These are phyloP conservation scores for Pantherophis alleghaniensis DNA, from an alignment of 2,797 vertebrate genomes.

Conservation along the genomic window DNA sequence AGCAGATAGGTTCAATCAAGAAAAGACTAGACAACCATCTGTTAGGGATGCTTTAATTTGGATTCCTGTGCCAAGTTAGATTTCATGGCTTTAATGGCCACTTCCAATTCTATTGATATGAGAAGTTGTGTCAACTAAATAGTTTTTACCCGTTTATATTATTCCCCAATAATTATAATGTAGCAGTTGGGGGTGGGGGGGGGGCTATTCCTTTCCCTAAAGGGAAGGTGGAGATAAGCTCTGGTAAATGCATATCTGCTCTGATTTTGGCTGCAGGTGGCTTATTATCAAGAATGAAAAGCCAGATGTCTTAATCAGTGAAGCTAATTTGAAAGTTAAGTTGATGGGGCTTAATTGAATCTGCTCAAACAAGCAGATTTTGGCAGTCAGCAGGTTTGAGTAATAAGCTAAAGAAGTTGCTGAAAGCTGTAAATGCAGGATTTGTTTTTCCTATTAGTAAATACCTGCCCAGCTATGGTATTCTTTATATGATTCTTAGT, in stretches of 20 bases:
- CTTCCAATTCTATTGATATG: background rate
- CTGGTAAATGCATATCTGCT: background rate
- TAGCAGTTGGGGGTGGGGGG: background rate
- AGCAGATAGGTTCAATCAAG: background rate
- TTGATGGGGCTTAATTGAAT: background rate
- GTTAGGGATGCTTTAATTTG: background rate
- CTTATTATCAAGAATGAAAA: background rate
- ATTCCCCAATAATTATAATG: background rate
- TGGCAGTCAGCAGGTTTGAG: background rate
- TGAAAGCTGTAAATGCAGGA: background rate
- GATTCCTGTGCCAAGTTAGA: background rate
- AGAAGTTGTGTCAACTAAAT: background rate
- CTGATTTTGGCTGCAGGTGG: conserved; percentile 3
- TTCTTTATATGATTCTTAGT: background rate
- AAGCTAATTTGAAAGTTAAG: background rate
- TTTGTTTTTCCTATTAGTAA: background rate
- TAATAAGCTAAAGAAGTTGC: background rate
- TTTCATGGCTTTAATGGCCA: background rate
- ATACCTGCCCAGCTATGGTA: background rate
- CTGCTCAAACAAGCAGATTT: conserved; percentile 5
- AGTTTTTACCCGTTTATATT: background rate
- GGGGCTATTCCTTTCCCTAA: background rate
- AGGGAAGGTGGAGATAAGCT: background rate
- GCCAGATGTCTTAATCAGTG: conserved; percentile 9
- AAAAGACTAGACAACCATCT: background rate